Evolutionary conservation across 2,797 vertebrate species (phyloP), one percentile per base, ranked within the genome.

Genomic region (Ara ararauna): DNA sequence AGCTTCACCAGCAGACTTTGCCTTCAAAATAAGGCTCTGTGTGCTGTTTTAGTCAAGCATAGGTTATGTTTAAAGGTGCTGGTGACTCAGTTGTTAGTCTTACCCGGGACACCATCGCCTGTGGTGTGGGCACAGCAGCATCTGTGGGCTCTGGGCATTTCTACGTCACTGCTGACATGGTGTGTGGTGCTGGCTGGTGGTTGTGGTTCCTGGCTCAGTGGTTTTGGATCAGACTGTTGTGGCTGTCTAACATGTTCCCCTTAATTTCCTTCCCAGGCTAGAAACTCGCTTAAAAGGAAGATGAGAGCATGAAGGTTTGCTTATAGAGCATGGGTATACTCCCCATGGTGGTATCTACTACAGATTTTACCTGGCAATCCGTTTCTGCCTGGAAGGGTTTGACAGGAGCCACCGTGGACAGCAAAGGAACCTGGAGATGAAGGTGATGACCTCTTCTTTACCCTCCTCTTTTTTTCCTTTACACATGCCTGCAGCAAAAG

Each of bases 231-330:
- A 60, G 60, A 56, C 51, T 81, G 27, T 64, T 66, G 30, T 71
- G 70, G 9, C 56, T 82, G 50, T 82, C 47, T 91, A 72, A 96
- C 42, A 27, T 75, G 15, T 71, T 77, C 23, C 24, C n/a, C 42
- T 56, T 71, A 10, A 71, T 77, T 89, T 95, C 54, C 90, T 94
- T 93, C 42, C 42, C 78, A 97, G 93, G 66, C 48, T 65, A 62
- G 73, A 93, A 78, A 16, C 38, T 68, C 0, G 0, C 15, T 40
- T 67, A n/a, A 32, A 80, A 85, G 19, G 30, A 62, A 88, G 76
- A 94, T 94, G 93, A 34, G 56, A 85, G 91, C 65, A 50, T 91
- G 91, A 96, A 80, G 94, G 85, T 70, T 60, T 87, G 73, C 13
- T 1, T 22, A 22, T 61, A 80, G 50, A 45, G 44, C 48, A 58